Evolutionary conservation across 2,888 invertebrate species (phyloP), one percentile per base, ranked within the genome.

Genomic region (Prosopocoilus inquinatus): DNA sequence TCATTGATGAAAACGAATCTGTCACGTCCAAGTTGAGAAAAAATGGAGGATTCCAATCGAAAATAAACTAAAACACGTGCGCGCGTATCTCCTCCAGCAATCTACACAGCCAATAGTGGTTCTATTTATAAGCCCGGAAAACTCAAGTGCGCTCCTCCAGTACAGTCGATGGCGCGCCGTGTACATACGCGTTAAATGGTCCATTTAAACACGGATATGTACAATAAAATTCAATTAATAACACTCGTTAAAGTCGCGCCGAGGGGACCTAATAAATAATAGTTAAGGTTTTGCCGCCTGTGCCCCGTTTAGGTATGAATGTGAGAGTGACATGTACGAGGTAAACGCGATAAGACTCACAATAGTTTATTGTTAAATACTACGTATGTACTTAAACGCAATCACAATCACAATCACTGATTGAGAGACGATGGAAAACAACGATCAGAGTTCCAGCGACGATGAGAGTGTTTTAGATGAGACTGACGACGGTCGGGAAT

Each of bases 401-500:
- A n/a, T n/a, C n/a, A n/a, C n/a, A n/a, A n/a, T n/a, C n/a, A n/a
- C n/a, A n/a, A 39, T 38, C 15, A 9, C 16, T 33, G n/a, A n/a
- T 32, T 39, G n/a, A 43, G 35, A 20, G 16, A 43, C 33, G 12
- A 54, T 58, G 55, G 52, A 53, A 20, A 51, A 47, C 20, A 5
- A 28, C 47, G 47, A 48, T 3, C 54, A 58, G 34, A 55, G 47
- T 34, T 62, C 62, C 9, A 61, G 61, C 43, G 60, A 59, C 39
- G 58, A 55, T 34, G 51, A 55, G 28, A 57, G 57, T 35, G 46
- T 45, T 50, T 44, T 47, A 13, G 65, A 62, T 36, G 62, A 58
- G 28, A 55, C 53, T 38, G 53, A 52, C n/a, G 48, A 53, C 20
- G 33, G 47, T 47, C 36, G 49, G 11, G 20, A 28, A 28, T 28